Percentiles rank a stretch among this genome's conserved stretches.
Evolutionary conservation across 2,113 vertebrate genomes (phyloP).

Genomic region (Tamias sibiricus): DNA sequence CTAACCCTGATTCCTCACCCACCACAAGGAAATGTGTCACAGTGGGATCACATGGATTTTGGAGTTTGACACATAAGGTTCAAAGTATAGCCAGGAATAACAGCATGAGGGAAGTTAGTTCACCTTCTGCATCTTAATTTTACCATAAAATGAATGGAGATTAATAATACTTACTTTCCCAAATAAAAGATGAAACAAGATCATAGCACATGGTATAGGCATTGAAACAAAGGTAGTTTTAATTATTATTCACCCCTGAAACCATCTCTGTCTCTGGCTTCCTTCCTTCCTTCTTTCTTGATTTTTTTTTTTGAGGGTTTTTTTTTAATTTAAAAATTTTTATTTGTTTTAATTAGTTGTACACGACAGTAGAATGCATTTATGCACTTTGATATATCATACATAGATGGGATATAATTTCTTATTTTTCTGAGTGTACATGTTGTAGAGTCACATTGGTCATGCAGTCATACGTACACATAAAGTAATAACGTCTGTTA

Average conservation of each 20-base stretch:
- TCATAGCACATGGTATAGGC: not conserved
- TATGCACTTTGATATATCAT: too few species aligned
- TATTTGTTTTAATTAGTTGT: too few species aligned
- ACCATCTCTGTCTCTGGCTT: not conserved
- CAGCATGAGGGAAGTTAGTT: not conserved
- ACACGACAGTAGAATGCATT: too few species aligned
- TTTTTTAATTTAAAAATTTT: too few species aligned
- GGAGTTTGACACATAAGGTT: not conserved
- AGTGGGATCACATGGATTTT: not conserved
- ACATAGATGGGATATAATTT: too few species aligned
- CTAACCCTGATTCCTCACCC: not conserved
- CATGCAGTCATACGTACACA: too few species aligned
- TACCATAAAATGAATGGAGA: conserved; percentile 3
- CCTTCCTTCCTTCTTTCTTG: not conserved
- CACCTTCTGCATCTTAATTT: not conserved
- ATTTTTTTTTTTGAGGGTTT: too few species aligned
- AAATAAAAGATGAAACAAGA: conserved; percentile 4
- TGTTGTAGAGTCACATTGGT: too few species aligned
- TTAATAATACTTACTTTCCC: not conserved
- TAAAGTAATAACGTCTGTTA: too few species aligned
- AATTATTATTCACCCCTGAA: not conserved
- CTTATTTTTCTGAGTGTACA: too few species aligned
- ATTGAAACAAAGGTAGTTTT: not conserved
- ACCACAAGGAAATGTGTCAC: not conserved
- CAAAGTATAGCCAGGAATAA: not conserved